These are phyloP conservation scores for Paraescarpia echinospica DNA, from an alignment of 1,140 invertebrate genomes.

Conservation along the genomic window DNA sequence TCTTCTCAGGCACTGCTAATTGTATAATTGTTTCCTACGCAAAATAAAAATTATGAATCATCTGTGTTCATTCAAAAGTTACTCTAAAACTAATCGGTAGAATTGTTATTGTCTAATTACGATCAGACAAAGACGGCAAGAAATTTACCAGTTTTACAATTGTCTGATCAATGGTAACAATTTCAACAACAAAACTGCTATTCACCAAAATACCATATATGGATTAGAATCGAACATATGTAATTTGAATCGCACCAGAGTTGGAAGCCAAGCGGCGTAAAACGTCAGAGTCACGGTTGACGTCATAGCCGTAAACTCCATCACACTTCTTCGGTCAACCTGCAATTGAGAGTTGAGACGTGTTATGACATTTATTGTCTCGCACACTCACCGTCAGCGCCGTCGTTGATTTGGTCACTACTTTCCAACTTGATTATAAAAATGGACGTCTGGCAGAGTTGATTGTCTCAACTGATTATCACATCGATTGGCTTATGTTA, in stretches of 20 bases:
- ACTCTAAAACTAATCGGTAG: background rate
- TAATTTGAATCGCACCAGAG: constrained; percentile 32
- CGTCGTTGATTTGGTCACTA: background rate
- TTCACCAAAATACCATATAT: background rate
- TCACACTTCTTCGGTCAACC: constrained; percentile 28
- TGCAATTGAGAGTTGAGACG: constrained; percentile 24
- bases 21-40: too few species aligned
- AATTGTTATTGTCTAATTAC: background rate
- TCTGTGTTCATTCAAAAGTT: too few species aligned
- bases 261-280: constrained; percentile 37
- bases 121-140: background rate
- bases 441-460: too few species aligned
- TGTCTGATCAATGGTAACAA: background rate
- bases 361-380: background rate
- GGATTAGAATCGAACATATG: background rate
- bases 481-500: background rate
- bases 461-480: too few species aligned
- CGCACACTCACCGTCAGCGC: background rate
- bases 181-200: background rate
- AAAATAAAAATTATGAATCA: too few species aligned
- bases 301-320: constrained; percentile 34
- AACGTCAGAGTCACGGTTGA: constrained; percentile 28
- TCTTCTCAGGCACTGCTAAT: too few species aligned
- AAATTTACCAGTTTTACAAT: background rate
- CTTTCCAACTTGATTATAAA: too few species aligned